Conservation (phyloP, 2,113 vertebrate genomes). For the Corythaixoides concolor region DNA sequence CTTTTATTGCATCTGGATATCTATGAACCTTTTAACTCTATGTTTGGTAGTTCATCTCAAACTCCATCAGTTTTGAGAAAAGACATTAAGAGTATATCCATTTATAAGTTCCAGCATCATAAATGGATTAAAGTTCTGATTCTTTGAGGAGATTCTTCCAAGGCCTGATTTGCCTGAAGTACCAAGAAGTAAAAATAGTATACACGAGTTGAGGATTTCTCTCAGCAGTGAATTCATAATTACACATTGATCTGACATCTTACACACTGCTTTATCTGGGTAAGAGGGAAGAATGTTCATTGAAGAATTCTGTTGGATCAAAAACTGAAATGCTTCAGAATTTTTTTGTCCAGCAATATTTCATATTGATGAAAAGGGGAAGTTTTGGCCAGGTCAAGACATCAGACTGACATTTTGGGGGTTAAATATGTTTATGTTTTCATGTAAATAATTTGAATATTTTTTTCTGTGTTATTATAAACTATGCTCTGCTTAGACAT, state of each 20-base stretch:
- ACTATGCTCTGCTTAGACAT: neutral
- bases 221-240: neutral
- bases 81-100: neutral
- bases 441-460: neutral
- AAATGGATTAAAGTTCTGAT: neutral
- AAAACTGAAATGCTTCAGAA: neutral
- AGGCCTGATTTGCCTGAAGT: neutral
- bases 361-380: neutral
- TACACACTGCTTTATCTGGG: neutral
- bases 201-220: neutral
- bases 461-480: neutral
- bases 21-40: neutral
- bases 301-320: neutral
- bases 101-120: neutral
- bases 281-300: neutral
- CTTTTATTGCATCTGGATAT: neutral
- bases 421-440: neutral
- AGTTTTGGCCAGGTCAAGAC: neutral
- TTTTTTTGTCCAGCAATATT: neutral
- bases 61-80: neutral
- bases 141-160: neutral
- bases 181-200: neutral
- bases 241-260: neutral
- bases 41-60: neutral
- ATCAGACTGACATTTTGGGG: neutral